These are phyloP conservation scores for Chromobotia macracanthus DNA, from an alignment of 2,797 vertebrate genomes.

Conservation along the genomic window DNA sequence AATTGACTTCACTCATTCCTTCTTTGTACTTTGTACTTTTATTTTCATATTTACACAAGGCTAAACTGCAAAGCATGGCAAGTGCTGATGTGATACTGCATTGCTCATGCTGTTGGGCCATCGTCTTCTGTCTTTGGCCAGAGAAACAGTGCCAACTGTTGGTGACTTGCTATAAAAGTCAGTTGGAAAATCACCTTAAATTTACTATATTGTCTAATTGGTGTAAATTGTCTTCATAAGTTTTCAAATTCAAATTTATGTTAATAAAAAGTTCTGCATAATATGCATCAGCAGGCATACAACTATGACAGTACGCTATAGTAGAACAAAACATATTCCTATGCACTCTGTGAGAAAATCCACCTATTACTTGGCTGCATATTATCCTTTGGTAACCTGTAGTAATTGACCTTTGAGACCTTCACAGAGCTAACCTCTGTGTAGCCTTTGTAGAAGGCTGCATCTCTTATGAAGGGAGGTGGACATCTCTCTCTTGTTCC, in stretches of 20 bases:
- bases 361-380: conserved; percentile 6
- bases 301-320: background rate
- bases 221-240: background rate
- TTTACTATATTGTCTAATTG: conserved; percentile 4
- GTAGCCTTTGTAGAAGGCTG: conserved; percentile 48
- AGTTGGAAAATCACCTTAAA: background rate
- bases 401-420: conserved; percentile 53
- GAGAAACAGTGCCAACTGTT: conserved; percentile 65
- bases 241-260: too few relatives aligned
- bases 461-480: conserved; percentile 51
- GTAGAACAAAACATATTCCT: conserved; percentile 16
- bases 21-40: conserved; percentile 6
- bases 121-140: conserved; percentile 47
- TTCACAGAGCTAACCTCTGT: conserved; percentile 52
- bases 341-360: conserved; percentile 17
- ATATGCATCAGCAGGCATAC: background rate
- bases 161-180: conserved; percentile 45
- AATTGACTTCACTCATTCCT: conserved; percentile 32
- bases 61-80: background rate
- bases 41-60: background rate
- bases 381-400: conserved; percentile 34
- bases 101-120: conserved; percentile 49
- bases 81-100: background rate
- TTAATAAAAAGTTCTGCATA: background rate
- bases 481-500: conserved; percentile 57